These are phyloP conservation scores for Sitta carolinensis DNA, from an alignment of 2,797 vertebrate genomes.

Conservation along the genomic window DNA sequence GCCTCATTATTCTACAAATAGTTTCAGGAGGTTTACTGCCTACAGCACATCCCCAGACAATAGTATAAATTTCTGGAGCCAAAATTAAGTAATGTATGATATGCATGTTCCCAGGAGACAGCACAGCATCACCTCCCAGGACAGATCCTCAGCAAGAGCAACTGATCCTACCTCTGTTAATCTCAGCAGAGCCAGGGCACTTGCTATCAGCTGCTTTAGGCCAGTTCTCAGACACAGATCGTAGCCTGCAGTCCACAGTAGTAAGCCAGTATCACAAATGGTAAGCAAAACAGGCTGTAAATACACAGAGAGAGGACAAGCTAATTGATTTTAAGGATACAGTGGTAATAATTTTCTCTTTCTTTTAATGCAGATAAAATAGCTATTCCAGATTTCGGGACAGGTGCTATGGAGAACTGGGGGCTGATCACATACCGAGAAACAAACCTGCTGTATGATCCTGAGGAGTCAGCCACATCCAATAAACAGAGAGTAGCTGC, in stretches of 20 bases:
- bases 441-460: conserved; percentile 90
- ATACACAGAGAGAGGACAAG: not conserved
- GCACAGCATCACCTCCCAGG: not conserved
- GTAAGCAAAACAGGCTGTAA: not conserved
- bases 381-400: conserved; percentile 97
- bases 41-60: conserved; percentile 10
- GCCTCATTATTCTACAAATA: conserved; percentile 24
- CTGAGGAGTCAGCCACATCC: conserved; percentile 82
- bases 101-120: accelerated
- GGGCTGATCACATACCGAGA: conserved; percentile 95
- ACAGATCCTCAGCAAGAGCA: not conserved
- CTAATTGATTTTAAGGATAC: not conserved
- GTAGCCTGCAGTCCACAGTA: not conserved
- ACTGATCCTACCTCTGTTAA: not conserved
- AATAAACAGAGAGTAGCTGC: conserved; percentile 91
- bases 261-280: not conserved
- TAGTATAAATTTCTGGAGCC: not conserved
- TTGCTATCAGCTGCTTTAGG: not conserved
- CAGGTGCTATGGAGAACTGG: conserved; percentile 99
- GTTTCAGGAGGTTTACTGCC: conserved; percentile 19
- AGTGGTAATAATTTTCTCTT: not conserved
- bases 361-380: conserved; percentile 86
- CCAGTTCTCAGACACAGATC: not conserved
- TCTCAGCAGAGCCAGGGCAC: not conserved
- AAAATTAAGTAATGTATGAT: not conserved